Base-by-base conservation (phyloP, 1,140 invertebrate genomes). In the Scaptomyza pallida region DNA sequence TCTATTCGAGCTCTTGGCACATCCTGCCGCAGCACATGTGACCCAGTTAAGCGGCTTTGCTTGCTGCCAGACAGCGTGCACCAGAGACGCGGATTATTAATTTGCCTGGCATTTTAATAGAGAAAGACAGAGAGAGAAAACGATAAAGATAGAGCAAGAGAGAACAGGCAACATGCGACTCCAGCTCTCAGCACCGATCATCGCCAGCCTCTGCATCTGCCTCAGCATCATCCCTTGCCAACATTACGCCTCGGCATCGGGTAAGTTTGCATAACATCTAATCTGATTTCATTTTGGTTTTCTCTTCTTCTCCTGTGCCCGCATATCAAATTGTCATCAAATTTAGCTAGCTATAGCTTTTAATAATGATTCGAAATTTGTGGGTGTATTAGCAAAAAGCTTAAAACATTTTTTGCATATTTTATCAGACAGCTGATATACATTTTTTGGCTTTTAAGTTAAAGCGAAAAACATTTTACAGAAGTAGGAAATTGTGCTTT, bases 61-160 rank as follows among this genome's bases (percentile, higher is more conserved):
- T 60, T 8, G 26, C 26, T 30, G 78, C 47, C 56, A 62, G 33
- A 56, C 64, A 35, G 33, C 48, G 16, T 35, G n/a, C 19, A 61
- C 51, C 50, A 55, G 56, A 78, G 56, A 37, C 61, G 35, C 64
- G 82, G 82, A 86, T 88, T 86, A 88, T 86, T 79, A 81, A 86
- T 88, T 86, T 78, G 62, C 55, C 69, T 62, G 59, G 69, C 63
- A 77, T 73, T 73, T 89, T 78, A 75, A 82, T 72, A 74, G 72
- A 76, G 73, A 30, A 2, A 9, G 26, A 30, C 5, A 30, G 26
- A 10, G 26, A 30, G 2, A 30, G 2, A 30, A 30, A 30, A 9
- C n/a, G n/a, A n/a, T n/a, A n/a, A n/a, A n/a, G n/a, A n/a, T n/a
- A n/a, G n/a, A 30, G 61, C 50, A n/a, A n/a, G n/a, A n/a, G n/a